Conservation (phyloP, 2,797 vertebrate genomes). For the Enteromius mattozi region DNA sequence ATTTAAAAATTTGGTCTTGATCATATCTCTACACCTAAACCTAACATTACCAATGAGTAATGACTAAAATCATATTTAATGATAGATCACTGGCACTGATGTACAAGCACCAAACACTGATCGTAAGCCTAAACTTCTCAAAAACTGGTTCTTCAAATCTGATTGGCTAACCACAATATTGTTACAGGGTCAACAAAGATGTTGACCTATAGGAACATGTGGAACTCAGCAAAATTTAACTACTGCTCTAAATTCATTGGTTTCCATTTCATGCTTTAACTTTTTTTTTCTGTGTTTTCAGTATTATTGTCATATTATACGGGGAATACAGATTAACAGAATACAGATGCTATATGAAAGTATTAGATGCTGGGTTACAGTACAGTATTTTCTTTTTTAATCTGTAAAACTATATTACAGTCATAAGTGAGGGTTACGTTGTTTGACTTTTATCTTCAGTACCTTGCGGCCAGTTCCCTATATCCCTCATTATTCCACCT, state of each 20-base stretch:
- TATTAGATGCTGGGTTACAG: background rate
- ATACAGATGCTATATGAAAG: background rate
- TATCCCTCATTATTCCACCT: constrained; percentile 29
- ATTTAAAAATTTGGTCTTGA: too few species aligned
- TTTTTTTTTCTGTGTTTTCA: background rate
- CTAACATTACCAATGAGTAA: too few species aligned
- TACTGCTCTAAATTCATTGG: background rate
- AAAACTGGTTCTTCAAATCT: too few species aligned
- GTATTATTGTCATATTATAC: background rate
- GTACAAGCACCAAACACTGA: too few species aligned
- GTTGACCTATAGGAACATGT: too few species aligned
- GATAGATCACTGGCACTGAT: too few species aligned
- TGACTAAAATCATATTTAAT: too few species aligned
- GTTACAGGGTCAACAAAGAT: too few species aligned
- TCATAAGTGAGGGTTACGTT: background rate
- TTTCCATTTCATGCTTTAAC: background rate
- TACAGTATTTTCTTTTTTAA: background rate
- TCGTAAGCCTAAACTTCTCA: too few species aligned
- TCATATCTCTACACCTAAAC: too few species aligned
- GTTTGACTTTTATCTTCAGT: background rate
- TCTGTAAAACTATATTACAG: background rate
- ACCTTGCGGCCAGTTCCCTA: background rate
- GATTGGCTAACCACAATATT: too few species aligned
- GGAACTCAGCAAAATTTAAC: too few species aligned
- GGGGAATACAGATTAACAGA: background rate